Evolutionary conservation across 2,888 invertebrate species (phyloP), one percentile per base, ranked within the genome.

Genomic region (Zhuqinia jingwanae): DNA sequence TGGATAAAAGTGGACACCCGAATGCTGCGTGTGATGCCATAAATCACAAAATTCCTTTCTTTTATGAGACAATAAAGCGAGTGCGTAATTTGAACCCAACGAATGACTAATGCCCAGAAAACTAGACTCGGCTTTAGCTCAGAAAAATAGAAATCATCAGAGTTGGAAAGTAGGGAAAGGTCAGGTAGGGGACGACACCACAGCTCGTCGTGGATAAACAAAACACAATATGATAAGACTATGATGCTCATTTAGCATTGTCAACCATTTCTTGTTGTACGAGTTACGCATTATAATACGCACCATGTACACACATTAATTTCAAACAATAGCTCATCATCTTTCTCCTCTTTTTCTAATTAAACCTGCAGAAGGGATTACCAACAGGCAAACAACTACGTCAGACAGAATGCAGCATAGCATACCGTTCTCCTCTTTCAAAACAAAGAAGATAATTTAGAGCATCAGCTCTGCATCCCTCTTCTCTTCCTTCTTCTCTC

Each of bases 121-220:
- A n/a, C n/a, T n/a, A n/a, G n/a, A n/a, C n/a, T n/a, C n/a, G n/a
- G n/a, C n/a, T n/a, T n/a, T n/a, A n/a, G n/a, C n/a, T n/a, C n/a
- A n/a, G n/a, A n/a, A n/a, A n/a, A n/a, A n/a, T n/a, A n/a, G n/a
- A n/a, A n/a, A 6, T 36, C 36, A 36, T 36, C 8, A 36, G 36
- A 36, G 36, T 36, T 36, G 36, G n/a, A n/a, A 77, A 50, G n/a
- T 77, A 60, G 77, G 77, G 77, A 60, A 77, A 77, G 77, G 77
- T 77, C 77, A 77, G 77, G 77, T 47, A 73, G 70, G 70, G 70
- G 70, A 25, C 47, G 47, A 13, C 13, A 50, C n/a, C n/a, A n/a
- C n/a, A n/a, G n/a, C n/a, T n/a, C n/a, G n/a, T n/a, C n/a, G n/a
- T n/a, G 13, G 2, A 50, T 10, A n/a, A 8, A 15, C 50, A 56